Evolutionary conservation across 2,113 vertebrate species (phyloP), one percentile per base, ranked within the genome.

Genomic region (Oreochromis aureus): DNA sequence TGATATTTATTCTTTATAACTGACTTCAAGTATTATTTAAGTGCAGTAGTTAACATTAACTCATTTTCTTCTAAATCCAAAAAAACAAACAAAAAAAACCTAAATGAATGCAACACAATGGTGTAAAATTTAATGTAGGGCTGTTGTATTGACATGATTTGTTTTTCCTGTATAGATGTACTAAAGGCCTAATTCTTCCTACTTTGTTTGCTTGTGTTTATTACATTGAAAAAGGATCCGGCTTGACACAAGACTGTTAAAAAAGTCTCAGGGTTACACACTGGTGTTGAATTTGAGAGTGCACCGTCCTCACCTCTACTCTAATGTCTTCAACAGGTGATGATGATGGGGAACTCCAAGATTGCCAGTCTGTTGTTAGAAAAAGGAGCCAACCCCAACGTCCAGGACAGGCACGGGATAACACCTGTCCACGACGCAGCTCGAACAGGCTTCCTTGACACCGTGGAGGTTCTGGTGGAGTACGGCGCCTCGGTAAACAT

Each of bases 331-430:
- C 10, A 32, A 0, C 88, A 99, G 98, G 98, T 97, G 34, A 98
- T 99, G 98, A 98, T 98, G 98, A 97, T 98, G 89, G 98, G 98
- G 15, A 98, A 96, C 86, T 91, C 95, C 46, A 89, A 93, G 7
- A 91, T 98, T 0, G 98, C 98, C 1, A 80, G 92, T 32, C 94
- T 98, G 83, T 94, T 99, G 16, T 91, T 99, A 93, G 97, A 98
- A 81, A 97, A 97, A 39, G 98, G 98, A 1, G 98, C 98, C 2
- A 93, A 97, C 24, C 96, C 97, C 18, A 98, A 98, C 18, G 13
- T 98, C 84, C 98, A 97, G 93, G 98, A 99, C 54, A 89, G 90
- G 22, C 88, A 94, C 0, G 98, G 98, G 15, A 97, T 97, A 44
- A 94, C 97, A 0, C 97, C 97, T 0, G 94, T 96, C 10, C 98